These are phyloP conservation scores for Spermophilus dauricus DNA, from an alignment of 2,113 vertebrate species.

Conservation along the genomic window DNA sequence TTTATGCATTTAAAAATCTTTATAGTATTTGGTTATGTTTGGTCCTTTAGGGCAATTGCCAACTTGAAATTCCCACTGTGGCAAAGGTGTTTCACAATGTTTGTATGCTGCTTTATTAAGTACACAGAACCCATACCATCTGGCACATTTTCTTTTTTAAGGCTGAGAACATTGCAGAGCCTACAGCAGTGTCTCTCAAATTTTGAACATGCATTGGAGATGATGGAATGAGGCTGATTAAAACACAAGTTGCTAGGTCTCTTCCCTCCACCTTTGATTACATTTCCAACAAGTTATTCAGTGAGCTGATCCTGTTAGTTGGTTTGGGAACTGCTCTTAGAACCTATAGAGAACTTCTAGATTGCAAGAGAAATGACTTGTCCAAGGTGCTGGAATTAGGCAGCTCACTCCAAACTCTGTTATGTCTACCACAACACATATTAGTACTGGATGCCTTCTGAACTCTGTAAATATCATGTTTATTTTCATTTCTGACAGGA, in stretches of 20 bases:
- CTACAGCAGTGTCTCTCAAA: not conserved
- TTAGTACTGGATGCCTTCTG: not conserved
- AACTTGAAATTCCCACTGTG: not conserved
- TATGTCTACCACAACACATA: not conserved
- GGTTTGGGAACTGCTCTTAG: not conserved
- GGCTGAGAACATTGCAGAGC: not conserved
- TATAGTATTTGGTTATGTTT: not conserved
- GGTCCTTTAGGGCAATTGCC: not conserved
- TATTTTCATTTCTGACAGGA: slow-evolving; percentile 14
- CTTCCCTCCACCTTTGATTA: not conserved
- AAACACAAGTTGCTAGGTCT: not conserved
- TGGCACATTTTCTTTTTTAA: slow-evolving; percentile 30
- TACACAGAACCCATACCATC: not conserved
- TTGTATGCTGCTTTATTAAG: not conserved
- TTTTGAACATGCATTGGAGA: not conserved
- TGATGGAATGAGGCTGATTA: not conserved
- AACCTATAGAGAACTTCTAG: not conserved
- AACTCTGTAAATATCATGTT: not conserved
- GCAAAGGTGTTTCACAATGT: not conserved
- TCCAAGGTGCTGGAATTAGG: not conserved
- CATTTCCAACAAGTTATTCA: not conserved
- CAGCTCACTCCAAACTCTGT: not conserved
- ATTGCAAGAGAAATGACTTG: not conserved
- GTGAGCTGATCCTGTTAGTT: not conserved
- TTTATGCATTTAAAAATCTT: not conserved